These are phyloP conservation scores for Tetranychus piercei DNA, from an alignment of 2,888 invertebrate species.

Conservation along the genomic window DNA sequence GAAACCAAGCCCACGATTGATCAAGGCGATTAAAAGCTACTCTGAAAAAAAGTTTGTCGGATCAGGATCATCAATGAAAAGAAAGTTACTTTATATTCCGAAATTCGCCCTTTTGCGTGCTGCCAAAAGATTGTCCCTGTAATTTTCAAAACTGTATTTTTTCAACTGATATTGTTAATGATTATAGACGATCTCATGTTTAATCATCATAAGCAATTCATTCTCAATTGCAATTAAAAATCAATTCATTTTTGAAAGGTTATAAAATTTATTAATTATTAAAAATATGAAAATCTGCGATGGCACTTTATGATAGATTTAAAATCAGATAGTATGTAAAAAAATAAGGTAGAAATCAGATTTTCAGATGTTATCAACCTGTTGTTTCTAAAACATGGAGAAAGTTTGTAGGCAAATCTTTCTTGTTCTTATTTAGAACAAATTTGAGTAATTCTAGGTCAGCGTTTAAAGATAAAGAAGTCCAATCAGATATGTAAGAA, in stretches of 20 bases:
- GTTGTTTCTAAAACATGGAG: not conserved
- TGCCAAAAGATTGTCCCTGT: not conserved
- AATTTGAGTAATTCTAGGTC: not conserved
- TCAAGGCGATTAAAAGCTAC: too few species aligned
- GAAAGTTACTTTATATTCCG: not conserved
- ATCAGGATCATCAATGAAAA: not conserved
- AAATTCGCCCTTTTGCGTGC: not conserved
- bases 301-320: too few species aligned
- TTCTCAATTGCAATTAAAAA: too few species aligned
- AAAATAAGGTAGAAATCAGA: too few species aligned
- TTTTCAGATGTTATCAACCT: too few species aligned
- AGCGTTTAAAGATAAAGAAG: not conserved
- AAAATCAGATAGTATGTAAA: too few species aligned
- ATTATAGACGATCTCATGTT: too few species aligned
- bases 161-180: not conserved
- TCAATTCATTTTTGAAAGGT: too few species aligned
- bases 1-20: not conserved
- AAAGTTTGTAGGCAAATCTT: slow-evolving; percentile 5
- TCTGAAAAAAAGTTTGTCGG: not conserved
- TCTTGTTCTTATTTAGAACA: not conserved
- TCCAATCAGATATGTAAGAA: slow-evolving; percentile 3
- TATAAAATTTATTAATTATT: too few species aligned
- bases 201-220: too few species aligned
- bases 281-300: too few species aligned
- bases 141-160: not conserved